Conservation (phyloP, 1,140 invertebrate genomes). For the Samia ricini region DNA sequence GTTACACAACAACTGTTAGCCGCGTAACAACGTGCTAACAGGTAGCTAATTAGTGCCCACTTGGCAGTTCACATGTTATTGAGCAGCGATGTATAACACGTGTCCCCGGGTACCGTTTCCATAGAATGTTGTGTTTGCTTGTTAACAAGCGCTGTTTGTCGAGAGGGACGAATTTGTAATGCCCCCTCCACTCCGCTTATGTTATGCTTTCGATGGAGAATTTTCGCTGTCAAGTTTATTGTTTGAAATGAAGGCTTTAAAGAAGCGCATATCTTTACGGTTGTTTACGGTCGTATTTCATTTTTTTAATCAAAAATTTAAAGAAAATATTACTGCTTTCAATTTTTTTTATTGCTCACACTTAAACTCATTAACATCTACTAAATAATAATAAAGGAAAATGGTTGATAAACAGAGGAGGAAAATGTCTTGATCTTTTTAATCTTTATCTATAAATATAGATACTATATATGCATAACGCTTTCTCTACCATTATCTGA, state of each 20-base stretch:
- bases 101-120: conserved; percentile 10
- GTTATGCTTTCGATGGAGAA: background rate
- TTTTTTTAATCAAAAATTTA: background rate
- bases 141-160: conserved; percentile 3
- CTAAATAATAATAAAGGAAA: too few relatives aligned
- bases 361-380: too few relatives aligned
- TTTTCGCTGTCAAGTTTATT: background rate
- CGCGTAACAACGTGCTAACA: conserved; percentile 4
- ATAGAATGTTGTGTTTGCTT: conserved; percentile 4
- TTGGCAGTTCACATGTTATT: conserved; percentile 14
- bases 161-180: background rate
- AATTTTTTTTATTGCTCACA: too few relatives aligned
- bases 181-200: too few relatives aligned
- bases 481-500: too few relatives aligned
- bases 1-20: conserved; percentile 7
- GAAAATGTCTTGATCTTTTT: too few relatives aligned
- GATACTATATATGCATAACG: too few relatives aligned
- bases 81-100: conserved; percentile 15
- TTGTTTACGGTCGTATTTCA: background rate
- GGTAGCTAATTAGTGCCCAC: conserved; percentile 12
- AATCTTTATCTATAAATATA: too few relatives aligned
- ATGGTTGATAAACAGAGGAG: too few relatives aligned
- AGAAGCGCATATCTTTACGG: background rate
- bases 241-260: background rate
- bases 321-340: too few relatives aligned